Base-by-base conservation (phyloP, 2,888 invertebrate species). In the Phania funesta region DNA sequence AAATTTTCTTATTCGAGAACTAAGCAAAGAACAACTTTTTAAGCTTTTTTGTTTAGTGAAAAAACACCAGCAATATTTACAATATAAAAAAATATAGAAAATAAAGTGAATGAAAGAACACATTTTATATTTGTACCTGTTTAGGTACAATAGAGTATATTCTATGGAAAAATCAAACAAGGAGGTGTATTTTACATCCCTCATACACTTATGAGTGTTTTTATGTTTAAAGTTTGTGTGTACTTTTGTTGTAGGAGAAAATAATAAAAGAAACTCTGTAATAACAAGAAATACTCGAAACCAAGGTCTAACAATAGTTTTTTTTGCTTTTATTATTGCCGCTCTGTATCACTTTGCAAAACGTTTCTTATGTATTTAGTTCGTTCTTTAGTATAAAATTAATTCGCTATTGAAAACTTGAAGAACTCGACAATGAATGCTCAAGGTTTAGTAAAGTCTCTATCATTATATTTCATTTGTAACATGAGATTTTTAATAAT, bases 111-210 rank as follows among this genome's bases (percentile, higher is more conserved):
- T 18, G 29, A 24, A 50, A 38, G 35, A 65, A 11, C 1, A 71
- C 71, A 71, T 50, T 73, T 77, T 65, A 48, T 38, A 62, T 56
- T 68, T 77, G 56, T 62, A 60, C 20, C 29, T 65, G 29, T 50
- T 74, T 29, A 48, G 38, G 48, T 74, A 64, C 4, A 24, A 16
- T 5, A 60, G 3, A 48, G 7, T 32, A 22, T 26, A 3, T 26
- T 50, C n/a, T 41, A 13, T n/a, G 35, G 52, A 38, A 16, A 16
- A 64, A 58, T 24, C 20, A 70, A 75, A 75, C 70, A 75, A 75
- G 32, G 41, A 62, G 67, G 56, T 65, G 46, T 38, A 58, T 38
- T 62, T 11, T 6, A 20, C 50, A 75, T 67, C 20, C 65, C 48
- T 22, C 13, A 26, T 48, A 48, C 58, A 58, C 4, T 38, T 38